Evolutionary conservation across 2,888 invertebrate species (phyloP).

Genomic region (Nephrotoma flavescens): DNA sequence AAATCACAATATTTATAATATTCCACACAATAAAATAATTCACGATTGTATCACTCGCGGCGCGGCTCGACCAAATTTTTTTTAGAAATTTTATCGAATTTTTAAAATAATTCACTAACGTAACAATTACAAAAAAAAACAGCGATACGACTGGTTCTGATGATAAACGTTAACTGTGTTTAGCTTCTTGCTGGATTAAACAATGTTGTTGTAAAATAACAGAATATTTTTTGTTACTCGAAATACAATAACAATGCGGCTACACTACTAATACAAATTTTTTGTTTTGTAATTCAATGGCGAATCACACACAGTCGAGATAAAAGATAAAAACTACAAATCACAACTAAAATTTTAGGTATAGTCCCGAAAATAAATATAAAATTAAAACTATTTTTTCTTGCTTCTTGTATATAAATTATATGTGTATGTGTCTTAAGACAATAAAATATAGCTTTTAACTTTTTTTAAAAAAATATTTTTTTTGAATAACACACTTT

Average conservation of each 20-base stretch:
- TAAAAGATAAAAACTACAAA: background rate
- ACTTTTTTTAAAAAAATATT: background rate
- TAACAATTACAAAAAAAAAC: background rate
- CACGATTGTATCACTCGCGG: background rate
- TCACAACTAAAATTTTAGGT: background rate
- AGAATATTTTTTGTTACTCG: background rate
- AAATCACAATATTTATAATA: background rate
- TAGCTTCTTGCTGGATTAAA: background rate
- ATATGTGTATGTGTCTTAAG: background rate
- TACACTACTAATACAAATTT: background rate
- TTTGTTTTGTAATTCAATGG: background rate
- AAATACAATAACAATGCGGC: background rate
- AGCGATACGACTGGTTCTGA: background rate
- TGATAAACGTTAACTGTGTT: background rate
- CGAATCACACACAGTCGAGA: background rate
- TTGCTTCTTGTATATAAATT: background rate
- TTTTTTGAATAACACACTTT: background rate
- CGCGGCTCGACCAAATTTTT: background rate
- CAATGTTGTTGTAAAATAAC: background rate
- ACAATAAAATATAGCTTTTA: background rate
- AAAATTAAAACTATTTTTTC: background rate
- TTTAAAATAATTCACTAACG: background rate
- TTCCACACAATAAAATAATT: background rate
- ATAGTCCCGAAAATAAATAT: background rate
- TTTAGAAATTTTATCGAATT: background rate